Conservation (phyloP, 2,113 vertebrate species). For the Ailurus styani region DNA sequence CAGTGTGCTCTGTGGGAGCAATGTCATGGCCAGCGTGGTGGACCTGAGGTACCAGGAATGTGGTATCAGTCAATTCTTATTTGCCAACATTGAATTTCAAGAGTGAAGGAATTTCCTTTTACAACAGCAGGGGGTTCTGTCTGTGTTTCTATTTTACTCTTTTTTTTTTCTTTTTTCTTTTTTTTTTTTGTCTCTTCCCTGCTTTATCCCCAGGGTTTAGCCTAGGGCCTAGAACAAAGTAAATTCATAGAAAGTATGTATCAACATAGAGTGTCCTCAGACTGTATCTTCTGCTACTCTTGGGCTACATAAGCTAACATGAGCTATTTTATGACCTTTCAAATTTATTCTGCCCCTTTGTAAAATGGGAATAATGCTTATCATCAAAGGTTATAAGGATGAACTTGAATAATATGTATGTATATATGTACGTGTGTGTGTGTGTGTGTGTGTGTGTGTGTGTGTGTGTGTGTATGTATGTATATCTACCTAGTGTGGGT, state of each 20-base stretch:
- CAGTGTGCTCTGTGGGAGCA: background rate
- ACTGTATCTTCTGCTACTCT: background rate
- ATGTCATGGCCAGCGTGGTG: background rate
- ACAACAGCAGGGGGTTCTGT: fast-evolving
- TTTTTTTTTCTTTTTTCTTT: background rate
- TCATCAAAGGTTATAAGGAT: background rate
- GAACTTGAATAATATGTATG: background rate
- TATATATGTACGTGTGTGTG: background rate
- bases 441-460: background rate
- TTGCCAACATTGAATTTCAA: background rate
- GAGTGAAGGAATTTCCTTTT: background rate
- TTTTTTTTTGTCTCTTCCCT: background rate
- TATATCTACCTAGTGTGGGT: background rate
- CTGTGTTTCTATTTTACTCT: background rate
- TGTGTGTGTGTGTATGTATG: background rate
- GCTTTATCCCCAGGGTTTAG: background rate
- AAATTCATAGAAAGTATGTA: background rate
- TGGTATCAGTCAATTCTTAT: background rate
- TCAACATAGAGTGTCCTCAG: background rate
- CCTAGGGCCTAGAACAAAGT: background rate
- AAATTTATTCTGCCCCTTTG: background rate
- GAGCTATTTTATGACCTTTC: background rate
- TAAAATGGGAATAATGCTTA: background rate
- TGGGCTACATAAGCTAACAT: background rate
- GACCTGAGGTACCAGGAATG: background rate